These are phyloP conservation scores for Drymonia ruficornis DNA, from an alignment of 2,888 invertebrate genomes.

Conservation along the genomic window DNA sequence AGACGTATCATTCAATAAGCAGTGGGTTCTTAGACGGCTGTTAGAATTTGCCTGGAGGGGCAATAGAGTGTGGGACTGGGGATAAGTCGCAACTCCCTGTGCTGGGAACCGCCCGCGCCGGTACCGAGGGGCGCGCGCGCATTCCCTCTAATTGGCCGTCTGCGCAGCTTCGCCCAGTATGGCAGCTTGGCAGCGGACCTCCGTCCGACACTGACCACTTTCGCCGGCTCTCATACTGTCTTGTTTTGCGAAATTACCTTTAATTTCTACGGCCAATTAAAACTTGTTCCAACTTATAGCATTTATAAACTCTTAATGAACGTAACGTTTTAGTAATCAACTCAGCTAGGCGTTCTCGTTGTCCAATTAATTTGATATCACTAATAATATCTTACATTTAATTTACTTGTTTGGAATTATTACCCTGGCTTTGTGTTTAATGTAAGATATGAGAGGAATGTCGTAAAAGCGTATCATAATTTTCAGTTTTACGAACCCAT, in stretches of 20 bases:
- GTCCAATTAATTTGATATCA: neutral
- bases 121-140: slow-evolving; percentile 57
- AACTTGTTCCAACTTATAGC: slow-evolving; percentile 7
- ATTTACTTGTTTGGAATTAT: slow-evolving; percentile 19
- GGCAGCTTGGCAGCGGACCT: slow-evolving; percentile 66
- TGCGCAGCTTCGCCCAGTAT: slow-evolving; percentile 64
- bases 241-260: slow-evolving; percentile 42
- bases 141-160: slow-evolving; percentile 82
- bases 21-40: slow-evolving; percentile 12
- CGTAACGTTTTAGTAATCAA: neutral
- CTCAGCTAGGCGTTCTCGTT: neutral
- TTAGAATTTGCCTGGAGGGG: slow-evolving; percentile 11
- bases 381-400: slow-evolving; percentile 8
- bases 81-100: slow-evolving; percentile 66
- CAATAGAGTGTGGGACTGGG: slow-evolving; percentile 34
- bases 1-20: neutral
- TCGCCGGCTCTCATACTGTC: slow-evolving; percentile 56
- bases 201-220: slow-evolving; percentile 67
- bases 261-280: slow-evolving; percentile 37
- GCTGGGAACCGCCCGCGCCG: slow-evolving; percentile 40
- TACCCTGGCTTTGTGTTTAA: slow-evolving; percentile 30
- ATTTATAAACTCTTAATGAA: neutral
- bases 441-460: slow-evolving; percentile 34
- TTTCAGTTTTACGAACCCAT: slow-evolving; percentile 21
- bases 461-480: slow-evolving; percentile 32